phyloP scores from a whole-genome alignment of 2,113 vertebrate species.

The Dinomys branickii region DNA sequence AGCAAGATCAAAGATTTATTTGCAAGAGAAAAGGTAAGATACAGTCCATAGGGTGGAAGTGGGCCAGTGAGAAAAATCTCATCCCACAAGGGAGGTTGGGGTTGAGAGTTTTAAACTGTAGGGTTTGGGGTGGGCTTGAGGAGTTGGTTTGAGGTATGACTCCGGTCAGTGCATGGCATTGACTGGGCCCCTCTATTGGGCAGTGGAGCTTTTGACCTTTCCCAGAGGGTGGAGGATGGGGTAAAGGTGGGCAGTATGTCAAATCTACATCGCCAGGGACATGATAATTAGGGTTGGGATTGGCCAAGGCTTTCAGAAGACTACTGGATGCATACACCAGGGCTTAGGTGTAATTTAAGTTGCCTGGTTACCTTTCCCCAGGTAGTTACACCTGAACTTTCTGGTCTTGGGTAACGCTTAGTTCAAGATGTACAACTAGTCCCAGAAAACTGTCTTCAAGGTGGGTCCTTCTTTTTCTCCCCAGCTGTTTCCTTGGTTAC shows the following conservation, averaged over 20 bases:
- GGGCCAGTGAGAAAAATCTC: not conserved
- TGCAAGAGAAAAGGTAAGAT: not conserved
- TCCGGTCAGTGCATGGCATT: not conserved
- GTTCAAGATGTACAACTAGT: not conserved
- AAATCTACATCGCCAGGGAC: not conserved
- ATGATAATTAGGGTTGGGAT: not conserved
- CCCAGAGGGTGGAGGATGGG: not conserved
- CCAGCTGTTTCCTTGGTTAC: not conserved
- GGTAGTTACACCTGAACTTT: not conserved
- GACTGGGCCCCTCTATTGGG: not conserved
- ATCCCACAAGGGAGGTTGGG: not conserved
- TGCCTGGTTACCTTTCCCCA: not conserved
- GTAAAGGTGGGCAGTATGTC: not conserved
- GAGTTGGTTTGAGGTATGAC: not conserved
- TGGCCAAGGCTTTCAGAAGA: not conserved
- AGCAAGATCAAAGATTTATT: not conserved
- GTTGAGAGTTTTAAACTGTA: not conserved
- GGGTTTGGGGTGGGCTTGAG: not conserved
- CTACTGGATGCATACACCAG: not conserved
- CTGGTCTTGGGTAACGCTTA: not conserved
- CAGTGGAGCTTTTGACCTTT: not conserved
- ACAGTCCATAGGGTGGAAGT: not conserved
- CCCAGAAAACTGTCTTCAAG: not conserved
- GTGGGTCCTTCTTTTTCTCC: not conserved
- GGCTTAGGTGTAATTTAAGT: not conserved